Evolutionary conservation across 2,113 vertebrate species (phyloP).

Genomic region (Centropristis striata): DNA sequence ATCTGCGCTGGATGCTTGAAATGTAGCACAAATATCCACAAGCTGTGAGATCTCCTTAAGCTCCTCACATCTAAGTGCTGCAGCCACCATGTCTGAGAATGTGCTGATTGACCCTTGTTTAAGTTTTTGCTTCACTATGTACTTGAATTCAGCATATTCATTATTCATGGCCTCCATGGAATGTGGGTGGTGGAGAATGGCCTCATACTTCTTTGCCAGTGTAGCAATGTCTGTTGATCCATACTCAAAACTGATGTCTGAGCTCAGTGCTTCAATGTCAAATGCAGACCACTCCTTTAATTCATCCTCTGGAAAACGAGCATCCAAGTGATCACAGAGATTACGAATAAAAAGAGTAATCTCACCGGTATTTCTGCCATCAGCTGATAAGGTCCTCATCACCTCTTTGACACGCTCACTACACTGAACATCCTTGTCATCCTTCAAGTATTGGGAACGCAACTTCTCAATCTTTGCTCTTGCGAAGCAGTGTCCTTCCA

Average conservation of each 20-base stretch:
- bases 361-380: slow-evolving; percentile 33
- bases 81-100: slow-evolving; percentile 40
- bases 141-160: slow-evolving; percentile 26
- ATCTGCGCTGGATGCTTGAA: slow-evolving; percentile 27
- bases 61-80: background rate
- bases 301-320: slow-evolving; percentile 23
- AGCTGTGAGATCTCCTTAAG: too few relatives aligned
- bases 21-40: too few relatives aligned
- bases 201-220: slow-evolving; percentile 35
- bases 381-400: slow-evolving; percentile 12
- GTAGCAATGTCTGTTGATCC: slow-evolving; percentile 7
- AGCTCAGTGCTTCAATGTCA: slow-evolving; percentile 33
- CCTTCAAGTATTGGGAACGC: slow-evolving; percentile 23
- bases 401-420: background rate
- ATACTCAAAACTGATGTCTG: slow-evolving; percentile 32
- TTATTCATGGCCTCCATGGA: background rate
- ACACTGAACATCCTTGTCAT: slow-evolving; percentile 36
- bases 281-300: slow-evolving; percentile 23
- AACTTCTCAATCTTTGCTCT: slow-evolving; percentile 34
- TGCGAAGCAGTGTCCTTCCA: slow-evolving; percentile 24
- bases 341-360: slow-evolving; percentile 15
- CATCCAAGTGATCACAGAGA: slow-evolving; percentile 28
- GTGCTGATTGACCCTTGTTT: slow-evolving; percentile 33
- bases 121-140: slow-evolving; percentile 26
- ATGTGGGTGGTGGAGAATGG: slow-evolving; percentile 27